Percentiles rank a stretch among this genome's conserved stretches.
These are phyloP conservation scores for Colletes latitarsis DNA, from an alignment of 1,140 invertebrate genomes.

Conservation along the genomic window DNA sequence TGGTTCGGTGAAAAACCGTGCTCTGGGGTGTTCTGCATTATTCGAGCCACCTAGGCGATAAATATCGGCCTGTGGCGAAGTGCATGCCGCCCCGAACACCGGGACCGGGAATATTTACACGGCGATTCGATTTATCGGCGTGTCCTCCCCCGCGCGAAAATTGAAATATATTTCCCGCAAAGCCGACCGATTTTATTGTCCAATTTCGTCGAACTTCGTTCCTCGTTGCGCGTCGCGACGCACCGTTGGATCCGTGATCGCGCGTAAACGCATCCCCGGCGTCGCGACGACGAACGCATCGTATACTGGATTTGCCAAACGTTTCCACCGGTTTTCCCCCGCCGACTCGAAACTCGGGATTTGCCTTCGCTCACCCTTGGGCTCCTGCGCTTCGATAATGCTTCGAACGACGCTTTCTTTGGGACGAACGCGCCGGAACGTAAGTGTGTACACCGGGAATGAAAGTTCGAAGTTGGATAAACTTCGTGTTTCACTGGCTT, in stretches of 20 bases:
- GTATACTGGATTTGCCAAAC: not conserved
- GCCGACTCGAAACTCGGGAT: not conserved
- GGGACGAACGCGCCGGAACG: not conserved
- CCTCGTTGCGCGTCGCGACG: not conserved
- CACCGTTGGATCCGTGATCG: too few relatives aligned
- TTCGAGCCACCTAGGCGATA: constrained; percentile 54
- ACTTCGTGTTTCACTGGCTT: not conserved
- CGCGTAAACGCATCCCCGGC: not conserved
- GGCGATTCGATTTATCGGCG: constrained; percentile 58
- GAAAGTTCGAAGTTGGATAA: not conserved
- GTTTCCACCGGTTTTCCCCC: not conserved
- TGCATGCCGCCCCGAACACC: constrained; percentile 24
- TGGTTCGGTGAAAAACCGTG: constrained; percentile 52
- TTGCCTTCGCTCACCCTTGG: not conserved
- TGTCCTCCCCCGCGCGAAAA: constrained; percentile 40
- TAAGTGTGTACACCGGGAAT: not conserved
- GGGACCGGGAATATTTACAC: constrained; percentile 57
- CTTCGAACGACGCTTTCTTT: not conserved
- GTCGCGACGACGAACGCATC: not conserved
- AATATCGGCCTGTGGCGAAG: constrained; percentile 53
- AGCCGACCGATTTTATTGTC: constrained; percentile 56
- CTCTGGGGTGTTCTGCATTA: constrained; percentile 53
- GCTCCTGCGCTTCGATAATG: not conserved
- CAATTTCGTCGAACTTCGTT: constrained; percentile 41
- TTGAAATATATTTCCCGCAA: constrained; percentile 65